These are phyloP conservation scores for Homalodisca vitripennis DNA, from an alignment of 1,140 invertebrate species.

Conservation along the genomic window DNA sequence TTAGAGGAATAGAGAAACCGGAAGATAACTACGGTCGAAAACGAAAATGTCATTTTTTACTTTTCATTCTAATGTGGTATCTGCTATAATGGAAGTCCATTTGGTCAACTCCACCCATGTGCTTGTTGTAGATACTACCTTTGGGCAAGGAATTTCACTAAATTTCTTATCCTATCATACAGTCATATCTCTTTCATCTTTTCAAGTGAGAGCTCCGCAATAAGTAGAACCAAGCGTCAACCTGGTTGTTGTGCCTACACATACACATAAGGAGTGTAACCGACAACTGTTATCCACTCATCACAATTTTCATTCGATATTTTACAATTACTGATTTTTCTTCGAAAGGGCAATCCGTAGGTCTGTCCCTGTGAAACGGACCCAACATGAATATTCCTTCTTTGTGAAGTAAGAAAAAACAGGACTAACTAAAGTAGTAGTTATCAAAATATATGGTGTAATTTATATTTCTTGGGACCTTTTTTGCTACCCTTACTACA, in stretches of 20 bases:
- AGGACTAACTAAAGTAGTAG: constrained; percentile 43
- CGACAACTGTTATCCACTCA: constrained; percentile 10
- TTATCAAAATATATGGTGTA: constrained; percentile 45
- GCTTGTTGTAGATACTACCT: constrained; percentile 15
- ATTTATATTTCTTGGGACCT: constrained; percentile 34
- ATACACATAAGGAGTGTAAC: not conserved
- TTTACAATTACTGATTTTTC: not conserved
- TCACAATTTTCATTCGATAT: not conserved
- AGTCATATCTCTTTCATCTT: constrained; percentile 20
- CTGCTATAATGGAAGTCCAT: constrained; percentile 4
- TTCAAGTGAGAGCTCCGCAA: not conserved
- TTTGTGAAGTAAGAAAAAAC: constrained; percentile 41
- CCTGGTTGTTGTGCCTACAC: constrained; percentile 8
- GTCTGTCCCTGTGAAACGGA: constrained; percentile 39
- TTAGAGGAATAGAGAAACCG: too few relatives aligned
- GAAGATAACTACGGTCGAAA: too few relatives aligned
- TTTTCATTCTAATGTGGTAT: too few relatives aligned
- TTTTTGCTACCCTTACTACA: constrained; percentile 35
- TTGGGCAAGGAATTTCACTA: constrained; percentile 12
- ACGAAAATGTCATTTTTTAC: too few relatives aligned
- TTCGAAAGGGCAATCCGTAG: constrained; percentile 23
- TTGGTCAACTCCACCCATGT: constrained; percentile 15
- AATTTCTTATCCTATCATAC: not conserved
- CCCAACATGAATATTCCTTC: constrained; percentile 41
- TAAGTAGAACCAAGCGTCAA: constrained; percentile 10